Conservation (phyloP, 2,888 invertebrate genomes). For the Drosophila setosimentum region DNA sequence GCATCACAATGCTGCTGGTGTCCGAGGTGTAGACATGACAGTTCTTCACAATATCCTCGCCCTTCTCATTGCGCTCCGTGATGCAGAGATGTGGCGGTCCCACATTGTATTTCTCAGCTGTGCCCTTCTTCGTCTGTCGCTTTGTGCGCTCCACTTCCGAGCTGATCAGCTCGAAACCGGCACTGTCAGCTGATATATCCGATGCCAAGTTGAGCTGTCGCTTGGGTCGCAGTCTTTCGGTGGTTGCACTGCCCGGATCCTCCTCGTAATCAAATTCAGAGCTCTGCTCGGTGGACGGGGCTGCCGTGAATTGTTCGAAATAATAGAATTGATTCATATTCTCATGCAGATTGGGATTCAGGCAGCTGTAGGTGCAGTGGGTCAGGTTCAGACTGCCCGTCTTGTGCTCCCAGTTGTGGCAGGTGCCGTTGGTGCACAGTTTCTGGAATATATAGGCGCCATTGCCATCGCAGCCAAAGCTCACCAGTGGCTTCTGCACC, state of each 20-base stretch:
- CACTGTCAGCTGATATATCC: slow-evolving; percentile 59
- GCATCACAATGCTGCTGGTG: slow-evolving; percentile 86
- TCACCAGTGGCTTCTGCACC: slow-evolving; percentile 87
- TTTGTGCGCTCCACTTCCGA: slow-evolving; percentile 59
- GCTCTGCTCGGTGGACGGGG: slow-evolving; percentile 83
- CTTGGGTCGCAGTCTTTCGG: slow-evolving; percentile 74
- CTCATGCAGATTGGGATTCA: slow-evolving; percentile 85
- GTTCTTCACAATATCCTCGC: slow-evolving; percentile 73
- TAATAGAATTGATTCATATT: slow-evolving; percentile 84
- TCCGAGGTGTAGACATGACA: slow-evolving; percentile 88
- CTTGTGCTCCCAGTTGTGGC: slow-evolving; percentile 89
- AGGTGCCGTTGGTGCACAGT: slow-evolving; percentile 89
- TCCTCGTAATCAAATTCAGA: slow-evolving; percentile 85
- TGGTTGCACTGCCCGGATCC: slow-evolving; percentile 81
- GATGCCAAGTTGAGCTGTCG: slow-evolving; percentile 29
- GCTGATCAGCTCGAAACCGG: slow-evolving; percentile 73
- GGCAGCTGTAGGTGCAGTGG: slow-evolving; percentile 90
- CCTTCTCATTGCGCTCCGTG: slow-evolving; percentile 65
- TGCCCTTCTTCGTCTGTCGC: slow-evolving; percentile 58
- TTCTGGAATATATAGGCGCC: slow-evolving; percentile 91
- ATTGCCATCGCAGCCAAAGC: slow-evolving; percentile 90
- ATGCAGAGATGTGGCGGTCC: slow-evolving; percentile 88
- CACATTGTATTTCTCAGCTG: slow-evolving; percentile 80
- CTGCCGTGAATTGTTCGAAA: slow-evolving; percentile 76
- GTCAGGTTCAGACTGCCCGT: slow-evolving; percentile 89